These are phyloP conservation scores for Eustalomyia histrio DNA, from an alignment of 2,888 invertebrate species.

Conservation along the genomic window DNA sequence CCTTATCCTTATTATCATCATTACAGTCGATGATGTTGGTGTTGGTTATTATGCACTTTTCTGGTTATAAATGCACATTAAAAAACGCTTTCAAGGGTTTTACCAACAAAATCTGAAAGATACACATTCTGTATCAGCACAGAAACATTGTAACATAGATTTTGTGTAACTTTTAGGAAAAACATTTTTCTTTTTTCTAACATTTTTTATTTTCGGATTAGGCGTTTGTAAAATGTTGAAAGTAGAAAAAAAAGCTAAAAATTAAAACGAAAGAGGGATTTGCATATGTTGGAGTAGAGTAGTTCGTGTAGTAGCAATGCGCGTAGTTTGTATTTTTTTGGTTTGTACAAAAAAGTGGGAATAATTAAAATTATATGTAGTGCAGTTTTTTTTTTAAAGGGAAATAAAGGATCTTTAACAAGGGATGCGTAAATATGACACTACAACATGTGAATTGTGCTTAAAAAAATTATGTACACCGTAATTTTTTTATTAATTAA, in stretches of 20 bases:
- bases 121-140: not conserved
- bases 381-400: not conserved
- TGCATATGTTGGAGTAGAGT: not conserved
- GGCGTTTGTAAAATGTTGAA: slow-evolving; percentile 6
- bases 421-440: slow-evolving; percentile 3
- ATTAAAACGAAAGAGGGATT: not conserved
- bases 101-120: slow-evolving; percentile 9
- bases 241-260: slow-evolving; percentile 12
- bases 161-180: slow-evolving; percentile 19
- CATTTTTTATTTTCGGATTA: slow-evolving; percentile 20
- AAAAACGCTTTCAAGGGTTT: slow-evolving; percentile 21
- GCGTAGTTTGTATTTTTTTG: not conserved
- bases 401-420: not conserved
- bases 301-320: not conserved
- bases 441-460: not conserved
- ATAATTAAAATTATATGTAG: slow-evolving; percentile 8
- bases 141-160: slow-evolving; percentile 19
- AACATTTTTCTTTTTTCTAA: not conserved
- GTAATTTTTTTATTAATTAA: no score
- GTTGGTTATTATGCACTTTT: slow-evolving; percentile 36
- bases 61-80: slow-evolving; percentile 35
- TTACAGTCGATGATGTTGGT: slow-evolving; percentile 4
- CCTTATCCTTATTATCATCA: slow-evolving; percentile 17
- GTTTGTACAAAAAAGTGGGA: not conserved
- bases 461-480: no score